A percentile compares a stretch with the other conserved stretches of the same genome.
phyloP scores from a whole-genome alignment of 2,113 vertebrate species.

The Neolamprologus variostigma region DNA sequence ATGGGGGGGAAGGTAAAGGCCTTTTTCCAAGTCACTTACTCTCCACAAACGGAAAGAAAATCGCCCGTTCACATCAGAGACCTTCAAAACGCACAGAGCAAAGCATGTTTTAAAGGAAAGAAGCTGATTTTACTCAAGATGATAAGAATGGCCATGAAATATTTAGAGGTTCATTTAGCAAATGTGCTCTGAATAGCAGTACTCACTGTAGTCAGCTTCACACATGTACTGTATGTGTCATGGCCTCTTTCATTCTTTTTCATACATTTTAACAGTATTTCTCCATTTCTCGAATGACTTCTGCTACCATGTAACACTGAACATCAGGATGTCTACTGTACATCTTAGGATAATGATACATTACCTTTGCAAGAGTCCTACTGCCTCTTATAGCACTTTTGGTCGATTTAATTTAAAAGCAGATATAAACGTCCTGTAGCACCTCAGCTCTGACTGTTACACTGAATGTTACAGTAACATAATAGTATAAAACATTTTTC shows the following conservation, averaged over 20 bases:
- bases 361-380: neutral
- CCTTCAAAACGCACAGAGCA: neutral
- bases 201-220: neutral
- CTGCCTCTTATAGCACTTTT: neutral
- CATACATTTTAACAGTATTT: neutral
- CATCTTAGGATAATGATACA: neutral
- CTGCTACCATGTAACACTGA: neutral
- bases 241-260: neutral
- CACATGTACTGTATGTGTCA: neutral
- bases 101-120: neutral
- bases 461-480: neutral
- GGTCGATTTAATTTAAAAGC: neutral
- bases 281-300: neutral
- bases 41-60: neutral
- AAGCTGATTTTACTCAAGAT: neutral
- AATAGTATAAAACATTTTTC: neutral
- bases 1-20: neutral
- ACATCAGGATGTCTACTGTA: neutral
- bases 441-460: neutral
- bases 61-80: neutral
- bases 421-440: neutral
- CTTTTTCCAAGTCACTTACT: conserved; percentile 1
- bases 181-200: conserved; percentile 25
- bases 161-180: conserved; percentile 28
- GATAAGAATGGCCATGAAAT: conserved; percentile 9